Percentiles rank a stretch among this genome's conserved stretches.
These are phyloP conservation scores for Cuniculus paca DNA, from an alignment of 2,797 vertebrate species.

Conservation along the genomic window DNA sequence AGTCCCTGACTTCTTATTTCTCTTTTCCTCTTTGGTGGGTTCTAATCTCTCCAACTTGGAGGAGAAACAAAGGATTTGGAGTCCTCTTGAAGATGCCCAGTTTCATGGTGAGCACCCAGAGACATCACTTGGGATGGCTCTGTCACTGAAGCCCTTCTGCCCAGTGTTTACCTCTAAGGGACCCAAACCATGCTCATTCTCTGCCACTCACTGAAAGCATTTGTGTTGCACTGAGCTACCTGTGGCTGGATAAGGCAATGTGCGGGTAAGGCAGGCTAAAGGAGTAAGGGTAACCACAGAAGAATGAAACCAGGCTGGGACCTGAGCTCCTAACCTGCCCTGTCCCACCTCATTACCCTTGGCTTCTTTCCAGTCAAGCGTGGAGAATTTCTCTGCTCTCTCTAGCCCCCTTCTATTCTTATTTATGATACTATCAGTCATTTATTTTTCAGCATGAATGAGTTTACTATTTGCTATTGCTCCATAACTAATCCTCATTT, in stretches of 20 bases:
- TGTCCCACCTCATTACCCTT: accelerated
- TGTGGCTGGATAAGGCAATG: neutral
- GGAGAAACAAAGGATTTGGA: neutral
- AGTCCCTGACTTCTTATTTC: neutral
- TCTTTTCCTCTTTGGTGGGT: neutral
- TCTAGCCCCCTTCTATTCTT: neutral
- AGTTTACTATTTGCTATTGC: neutral
- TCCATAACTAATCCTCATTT: neutral
- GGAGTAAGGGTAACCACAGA: accelerated
- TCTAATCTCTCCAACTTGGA: neutral
- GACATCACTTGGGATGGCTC: neutral
- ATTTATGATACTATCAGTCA: neutral
- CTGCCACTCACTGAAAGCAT: neutral
- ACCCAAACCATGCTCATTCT: neutral
- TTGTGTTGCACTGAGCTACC: neutral
- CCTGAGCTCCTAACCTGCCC: neutral
- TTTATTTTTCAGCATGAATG: neutral
- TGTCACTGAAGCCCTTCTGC: neutral
- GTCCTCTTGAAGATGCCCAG: neutral
- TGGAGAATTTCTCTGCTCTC: neutral
- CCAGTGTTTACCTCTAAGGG: neutral
- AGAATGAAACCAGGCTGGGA: neutral
- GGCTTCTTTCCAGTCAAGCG: no score
- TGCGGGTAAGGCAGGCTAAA: neutral
- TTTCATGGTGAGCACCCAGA: no score